These are phyloP conservation scores for Stenoptilia bipunctidactyla DNA, from an alignment of 2,888 invertebrate species.

Conservation along the genomic window DNA sequence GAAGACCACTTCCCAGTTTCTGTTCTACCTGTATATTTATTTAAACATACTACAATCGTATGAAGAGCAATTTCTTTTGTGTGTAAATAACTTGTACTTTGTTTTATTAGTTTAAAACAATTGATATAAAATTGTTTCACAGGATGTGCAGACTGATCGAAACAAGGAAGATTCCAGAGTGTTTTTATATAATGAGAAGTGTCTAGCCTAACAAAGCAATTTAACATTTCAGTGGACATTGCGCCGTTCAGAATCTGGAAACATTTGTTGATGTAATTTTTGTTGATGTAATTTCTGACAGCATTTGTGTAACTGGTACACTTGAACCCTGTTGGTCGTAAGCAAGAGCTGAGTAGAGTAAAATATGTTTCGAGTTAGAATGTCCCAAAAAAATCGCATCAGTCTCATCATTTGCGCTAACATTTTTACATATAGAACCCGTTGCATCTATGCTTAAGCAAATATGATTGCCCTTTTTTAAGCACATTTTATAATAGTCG, in stretches of 20 bases:
- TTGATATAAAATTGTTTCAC: conserved; percentile 1
- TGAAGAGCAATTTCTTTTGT: too few species aligned
- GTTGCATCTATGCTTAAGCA: not conserved
- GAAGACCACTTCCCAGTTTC: too few species aligned
- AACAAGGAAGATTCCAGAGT: too few species aligned
- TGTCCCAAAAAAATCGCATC: not conserved
- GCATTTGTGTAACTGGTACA: conserved; percentile 1
- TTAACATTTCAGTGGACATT: not conserved
- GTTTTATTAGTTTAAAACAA: conserved; percentile 3
- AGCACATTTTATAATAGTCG: not conserved
- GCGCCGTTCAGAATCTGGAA: conserved; percentile 3
- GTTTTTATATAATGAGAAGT: not conserved
- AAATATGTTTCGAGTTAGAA: not conserved
- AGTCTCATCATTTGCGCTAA: not conserved
- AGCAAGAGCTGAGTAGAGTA: not conserved
- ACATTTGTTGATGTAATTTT: conserved; percentile 1
- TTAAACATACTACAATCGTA: too few species aligned
- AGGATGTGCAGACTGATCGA: not conserved
- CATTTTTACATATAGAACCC: conserved; percentile 2
- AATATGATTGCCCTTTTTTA: not conserved
- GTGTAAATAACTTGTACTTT: too few species aligned
- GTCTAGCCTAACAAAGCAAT: not conserved
- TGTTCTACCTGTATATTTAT: too few species aligned
- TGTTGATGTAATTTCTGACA: not conserved
- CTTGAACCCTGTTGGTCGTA: not conserved